These are phyloP conservation scores for Channa argus DNA, from an alignment of 2,113 vertebrate species.

Conservation along the genomic window DNA sequence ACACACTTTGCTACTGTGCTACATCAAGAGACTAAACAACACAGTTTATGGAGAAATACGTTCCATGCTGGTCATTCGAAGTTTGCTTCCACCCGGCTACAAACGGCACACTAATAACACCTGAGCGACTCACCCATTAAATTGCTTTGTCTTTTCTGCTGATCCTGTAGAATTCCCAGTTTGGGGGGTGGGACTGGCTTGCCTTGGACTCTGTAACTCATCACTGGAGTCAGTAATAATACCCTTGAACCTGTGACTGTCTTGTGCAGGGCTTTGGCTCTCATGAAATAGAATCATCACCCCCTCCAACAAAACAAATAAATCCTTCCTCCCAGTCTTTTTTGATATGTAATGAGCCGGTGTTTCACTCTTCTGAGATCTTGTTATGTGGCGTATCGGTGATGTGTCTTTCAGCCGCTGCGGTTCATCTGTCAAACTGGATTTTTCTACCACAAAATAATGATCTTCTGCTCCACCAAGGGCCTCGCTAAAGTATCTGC, in stretches of 20 bases:
- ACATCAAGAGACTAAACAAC: not conserved
- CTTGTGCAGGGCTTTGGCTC: conserved; percentile 86
- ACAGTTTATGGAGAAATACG: conserved; percentile 18
- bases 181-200: conserved; percentile 37
- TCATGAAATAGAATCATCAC: conserved; percentile 97
- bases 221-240: conserved; percentile 73
- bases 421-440: conserved; percentile 98
- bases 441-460: conserved; percentile 99
- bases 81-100: conserved; percentile 64
- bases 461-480: conserved; percentile 94
- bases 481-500: conserved; percentile 87
- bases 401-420: conserved; percentile 92
- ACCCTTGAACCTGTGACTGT: conserved; percentile 74
- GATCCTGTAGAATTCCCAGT: conserved; percentile 75
- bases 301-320: conserved; percentile 95
- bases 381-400: conserved; percentile 97
- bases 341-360: conserved; percentile 97
- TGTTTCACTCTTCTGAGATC: conserved; percentile 98
- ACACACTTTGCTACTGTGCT: too few species aligned
- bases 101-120: conserved; percentile 70
- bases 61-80: conserved; percentile 62
- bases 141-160: conserved; percentile 73
- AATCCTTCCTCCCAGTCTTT: conserved; percentile 93
- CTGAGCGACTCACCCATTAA: conserved; percentile 82
- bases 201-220: conserved; percentile 72